A percentile compares a stretch with the other conserved stretches of the same genome.
Conservation (phyloP, 2,797 vertebrate genomes). For the Allobates femoralis region DNA sequence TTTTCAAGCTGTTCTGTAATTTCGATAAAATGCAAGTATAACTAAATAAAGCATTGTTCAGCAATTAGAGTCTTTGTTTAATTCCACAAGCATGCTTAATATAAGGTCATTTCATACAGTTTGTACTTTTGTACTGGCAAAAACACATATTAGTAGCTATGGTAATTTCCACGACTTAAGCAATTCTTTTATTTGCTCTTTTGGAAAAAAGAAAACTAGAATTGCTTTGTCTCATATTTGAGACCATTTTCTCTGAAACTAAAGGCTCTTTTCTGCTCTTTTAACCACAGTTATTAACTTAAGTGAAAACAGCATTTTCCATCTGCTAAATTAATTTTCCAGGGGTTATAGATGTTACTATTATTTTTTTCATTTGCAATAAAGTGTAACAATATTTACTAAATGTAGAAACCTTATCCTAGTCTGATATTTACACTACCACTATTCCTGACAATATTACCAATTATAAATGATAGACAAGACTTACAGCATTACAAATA, state of each 20-base stretch:
- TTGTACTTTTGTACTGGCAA: constrained; percentile 7
- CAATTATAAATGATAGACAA: not conserved
- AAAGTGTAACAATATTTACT: not conserved
- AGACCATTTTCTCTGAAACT: constrained; percentile 2
- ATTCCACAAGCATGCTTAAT: not conserved
- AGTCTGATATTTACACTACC: not conserved
- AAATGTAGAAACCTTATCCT: not conserved
- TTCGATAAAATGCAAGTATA: not conserved
- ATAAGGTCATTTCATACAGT: not conserved
- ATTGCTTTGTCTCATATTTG: constrained; percentile 19
- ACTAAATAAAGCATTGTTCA: not conserved
- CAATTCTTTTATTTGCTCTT: constrained; percentile 25
- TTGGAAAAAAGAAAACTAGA: constrained; percentile 30
- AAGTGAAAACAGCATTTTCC: constrained; percentile 13
- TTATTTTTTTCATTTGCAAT: not conserved
- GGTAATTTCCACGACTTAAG: constrained; percentile 13
- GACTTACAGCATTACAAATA: not conserved
- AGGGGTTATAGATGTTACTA: not conserved
- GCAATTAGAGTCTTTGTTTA: not conserved
- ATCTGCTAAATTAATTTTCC: constrained; percentile 33
- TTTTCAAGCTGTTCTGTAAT: not conserved
- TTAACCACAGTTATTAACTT: constrained; percentile 24
- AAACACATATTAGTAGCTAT: constrained; percentile 7
- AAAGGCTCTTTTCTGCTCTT: constrained; percentile 35
- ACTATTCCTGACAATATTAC: not conserved